Conservation (phyloP, 2,888 invertebrate species). For the Sesia apiformis region DNA sequence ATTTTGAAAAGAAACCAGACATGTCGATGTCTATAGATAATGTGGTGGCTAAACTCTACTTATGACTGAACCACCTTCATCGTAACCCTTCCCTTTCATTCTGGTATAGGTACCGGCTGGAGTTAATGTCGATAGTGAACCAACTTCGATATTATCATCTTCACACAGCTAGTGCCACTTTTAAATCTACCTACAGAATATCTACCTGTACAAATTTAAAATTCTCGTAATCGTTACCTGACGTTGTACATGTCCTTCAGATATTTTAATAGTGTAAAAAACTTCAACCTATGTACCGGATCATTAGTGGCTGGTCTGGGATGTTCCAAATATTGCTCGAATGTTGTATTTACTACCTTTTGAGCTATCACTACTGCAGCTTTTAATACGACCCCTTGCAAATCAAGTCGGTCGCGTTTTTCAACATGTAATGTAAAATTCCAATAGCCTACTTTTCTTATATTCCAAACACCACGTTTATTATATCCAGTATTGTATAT, state of each 20-base stretch:
- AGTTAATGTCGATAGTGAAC: too few relatives aligned
- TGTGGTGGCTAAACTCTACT: too few relatives aligned
- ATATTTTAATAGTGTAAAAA: conserved; percentile 68
- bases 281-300: conserved; percentile 78
- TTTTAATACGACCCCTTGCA: conserved; percentile 72
- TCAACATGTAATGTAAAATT: conserved; percentile 36
- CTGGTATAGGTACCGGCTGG: too few relatives aligned
- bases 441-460: conserved; percentile 65
- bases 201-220: too few relatives aligned
- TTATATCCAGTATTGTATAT: conserved; percentile 72
- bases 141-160: too few relatives aligned
- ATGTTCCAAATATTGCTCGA: conserved; percentile 67
- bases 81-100: too few relatives aligned
- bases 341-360: conserved; percentile 44
- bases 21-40: too few relatives aligned
- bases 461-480: conserved; percentile 63
- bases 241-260: conserved; percentile 79
- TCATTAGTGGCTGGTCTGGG: conserved; percentile 71
- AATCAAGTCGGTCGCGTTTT: conserved; percentile 53
- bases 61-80: too few relatives aligned
- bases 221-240: conserved; percentile 49
- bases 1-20: too few relatives aligned
- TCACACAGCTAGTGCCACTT: too few relatives aligned
- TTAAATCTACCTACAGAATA: too few relatives aligned
- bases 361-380: conserved; percentile 63